Percentiles rank a stretch among this genome's conserved stretches.
These are phyloP conservation scores for Anaspis maculata DNA, from an alignment of 2,888 invertebrate genomes.

Conservation along the genomic window DNA sequence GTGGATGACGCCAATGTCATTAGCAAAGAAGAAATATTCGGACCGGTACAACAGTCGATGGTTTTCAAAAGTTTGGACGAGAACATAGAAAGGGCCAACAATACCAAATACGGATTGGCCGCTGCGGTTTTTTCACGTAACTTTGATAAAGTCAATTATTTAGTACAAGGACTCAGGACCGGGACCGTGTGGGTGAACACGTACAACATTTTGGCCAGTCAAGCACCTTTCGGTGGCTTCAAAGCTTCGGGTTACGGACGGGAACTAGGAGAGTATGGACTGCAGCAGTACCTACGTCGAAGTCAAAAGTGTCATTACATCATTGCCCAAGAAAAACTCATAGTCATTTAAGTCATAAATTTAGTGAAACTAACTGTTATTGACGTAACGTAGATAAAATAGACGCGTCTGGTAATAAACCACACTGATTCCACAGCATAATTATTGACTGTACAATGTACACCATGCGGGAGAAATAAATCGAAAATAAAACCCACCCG, in stretches of 20 bases:
- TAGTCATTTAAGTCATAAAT: no score
- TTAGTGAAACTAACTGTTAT: no score
- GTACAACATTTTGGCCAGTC: slow-evolving; percentile 75
- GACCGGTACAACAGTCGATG: slow-evolving; percentile 89
- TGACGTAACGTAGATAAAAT: no score
- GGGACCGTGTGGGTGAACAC: slow-evolving; percentile 91
- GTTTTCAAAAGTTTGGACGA: slow-evolving; percentile 82
- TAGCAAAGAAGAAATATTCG: slow-evolving; percentile 87
- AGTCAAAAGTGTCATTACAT: slow-evolving; percentile 2
- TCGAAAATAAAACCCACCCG: no score
- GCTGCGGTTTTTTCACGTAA: slow-evolving; percentile 91
- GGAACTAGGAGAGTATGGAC: slow-evolving; percentile 49
- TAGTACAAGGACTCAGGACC: slow-evolving; percentile 68
- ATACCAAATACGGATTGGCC: slow-evolving; percentile 84
- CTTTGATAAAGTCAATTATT: slow-evolving; percentile 76
- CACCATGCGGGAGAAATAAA: no score
- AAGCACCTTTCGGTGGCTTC: slow-evolving; percentile 92
- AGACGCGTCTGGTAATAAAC: no score
- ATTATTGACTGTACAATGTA: no score
- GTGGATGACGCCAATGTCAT: slow-evolving; percentile 79
- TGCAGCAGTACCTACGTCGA: slow-evolving; percentile 1
- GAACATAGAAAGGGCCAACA: slow-evolving; percentile 81
- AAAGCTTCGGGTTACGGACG: slow-evolving; percentile 94
- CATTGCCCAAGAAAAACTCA: slow-evolving; percentile 1
- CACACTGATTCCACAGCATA: no score